Evolutionary conservation across 1,140 invertebrate genomes (phyloP), one percentile per base, ranked within the genome.

Genomic region (Brachionus manjavacas): DNA sequence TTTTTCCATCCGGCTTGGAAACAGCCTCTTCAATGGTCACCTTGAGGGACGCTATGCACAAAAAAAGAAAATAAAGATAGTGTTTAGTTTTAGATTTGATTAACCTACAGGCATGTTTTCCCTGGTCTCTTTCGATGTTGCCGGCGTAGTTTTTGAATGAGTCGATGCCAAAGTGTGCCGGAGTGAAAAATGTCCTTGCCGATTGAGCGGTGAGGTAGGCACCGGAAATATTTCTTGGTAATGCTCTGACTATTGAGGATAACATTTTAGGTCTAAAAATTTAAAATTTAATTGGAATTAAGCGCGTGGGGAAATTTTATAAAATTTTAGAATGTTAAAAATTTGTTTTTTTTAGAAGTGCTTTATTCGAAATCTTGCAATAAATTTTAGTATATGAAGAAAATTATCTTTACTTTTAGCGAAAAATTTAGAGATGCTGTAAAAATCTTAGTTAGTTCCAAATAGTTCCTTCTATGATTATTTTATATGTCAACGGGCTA

Each of bases 41-140:
- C 43, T 68, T 81, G 7, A 81, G 23, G 11, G 52, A 64, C 4
- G 52, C 79, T 81, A 64, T 20, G 31, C 1, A 16, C 8, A 81
- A 64, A 41, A 0, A 23, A 31, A 39, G 0, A 68, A 81, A 31
- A 81, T 43, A 46, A 9, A 80, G 11, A 12, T 55, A 3, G 12
- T 23, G 23, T 46, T 7, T 4, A 25, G 4, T 49, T 46, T 12
- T 28, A 14, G 12, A 12, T 23, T 7, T 3, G 14, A 46, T 35
- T 41, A 0, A 68, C 3, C 28, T 60, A 81, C 79, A 60, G 14
- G 79, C 79, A 68, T 81, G 64, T 81, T 43, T 81, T 60, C 79
- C 79, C 12, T 81, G 79, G 11, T 81, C 79, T 64, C 35, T 68
- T 81, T 81, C 79, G 16, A 81, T 81, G 9, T 64, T 68, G 14